A percentile compares a stretch with the other conserved stretches of the same genome.
Evolutionary conservation across 2,113 vertebrate genomes (phyloP).

Genomic region (Spea bombifrons): DNA sequence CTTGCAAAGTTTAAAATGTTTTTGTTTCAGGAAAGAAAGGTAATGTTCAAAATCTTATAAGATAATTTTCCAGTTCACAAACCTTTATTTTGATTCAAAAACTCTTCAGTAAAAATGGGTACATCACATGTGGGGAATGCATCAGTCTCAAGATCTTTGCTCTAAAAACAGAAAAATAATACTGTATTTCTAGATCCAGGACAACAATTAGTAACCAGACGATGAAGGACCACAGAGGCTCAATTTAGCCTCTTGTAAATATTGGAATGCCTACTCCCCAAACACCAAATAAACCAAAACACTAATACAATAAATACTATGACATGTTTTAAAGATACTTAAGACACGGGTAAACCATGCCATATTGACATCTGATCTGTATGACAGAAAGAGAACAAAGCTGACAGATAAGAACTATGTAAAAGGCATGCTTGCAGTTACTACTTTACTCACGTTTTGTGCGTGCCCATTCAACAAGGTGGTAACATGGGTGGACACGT

Average conservation of each 20-base stretch:
- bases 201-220: no score
- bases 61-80: neutral
- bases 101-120: slow-evolving; percentile 96
- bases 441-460: slow-evolving; percentile 58
- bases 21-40: no score
- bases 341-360: no score
- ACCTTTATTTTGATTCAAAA: slow-evolving; percentile 98
- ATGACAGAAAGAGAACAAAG: neutral
- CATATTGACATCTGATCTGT: no score
- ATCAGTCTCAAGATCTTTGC: slow-evolving; percentile 64
- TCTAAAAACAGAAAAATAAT: neutral
- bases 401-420: neutral
- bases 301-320: no score
- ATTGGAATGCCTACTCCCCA: no score
- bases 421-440: neutral
- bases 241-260: no score
- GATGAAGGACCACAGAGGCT: no score
- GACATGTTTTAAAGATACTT: no score
- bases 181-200: neutral
- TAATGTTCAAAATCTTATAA: neutral
- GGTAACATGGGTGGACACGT: slow-evolving; percentile 50
- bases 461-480: slow-evolving; percentile 63
- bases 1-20: neutral
- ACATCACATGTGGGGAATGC: slow-evolving; percentile 83
- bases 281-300: no score